Percentiles rank a stretch among this genome's conserved stretches.
Conservation (phyloP, 2,888 invertebrate species). For the Myopa tessellatipennis region DNA sequence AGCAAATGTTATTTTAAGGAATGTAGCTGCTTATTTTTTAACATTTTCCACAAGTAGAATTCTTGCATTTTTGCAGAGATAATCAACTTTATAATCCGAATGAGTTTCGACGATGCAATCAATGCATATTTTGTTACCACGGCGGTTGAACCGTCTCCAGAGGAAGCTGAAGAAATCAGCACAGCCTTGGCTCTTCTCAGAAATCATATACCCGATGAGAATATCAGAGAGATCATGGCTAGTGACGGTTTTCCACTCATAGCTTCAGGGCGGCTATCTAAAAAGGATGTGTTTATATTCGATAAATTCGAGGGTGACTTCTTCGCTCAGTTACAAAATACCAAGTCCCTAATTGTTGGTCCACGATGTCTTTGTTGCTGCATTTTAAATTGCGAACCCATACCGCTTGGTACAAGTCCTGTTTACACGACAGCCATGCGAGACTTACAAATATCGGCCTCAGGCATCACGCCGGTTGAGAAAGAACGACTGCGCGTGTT, state of each 20-base stretch:
- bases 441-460: slow-evolving; percentile 76
- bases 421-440: slow-evolving; percentile 87
- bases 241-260: slow-evolving; percentile 70
- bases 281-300: slow-evolving; percentile 82
- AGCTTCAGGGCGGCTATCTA: slow-evolving; percentile 71
- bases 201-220: slow-evolving; percentile 60
- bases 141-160: slow-evolving; percentile 44
- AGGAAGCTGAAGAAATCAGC: slow-evolving; percentile 48
- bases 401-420: slow-evolving; percentile 81
- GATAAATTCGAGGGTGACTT: slow-evolving; percentile 80
- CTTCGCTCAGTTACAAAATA: slow-evolving; percentile 75
- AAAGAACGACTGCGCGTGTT: slow-evolving; percentile 73
- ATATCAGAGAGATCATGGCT: slow-evolving; percentile 74
- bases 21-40: too few species aligned
- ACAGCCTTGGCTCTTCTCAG: slow-evolving; percentile 54
- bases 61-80: too few species aligned
- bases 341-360: slow-evolving; percentile 82
- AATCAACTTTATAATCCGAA: slow-evolving; percentile 22
- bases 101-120: slow-evolving; percentile 60
- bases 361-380: slow-evolving; percentile 84
- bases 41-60: too few species aligned
- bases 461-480: slow-evolving; percentile 70
- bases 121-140: slow-evolving; percentile 63
- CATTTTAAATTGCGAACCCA: slow-evolving; percentile 76
- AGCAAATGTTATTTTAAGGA: too few species aligned